Base-by-base conservation (phyloP, 1,140 invertebrate genomes). In the Brachionus paranguensis region DNA sequence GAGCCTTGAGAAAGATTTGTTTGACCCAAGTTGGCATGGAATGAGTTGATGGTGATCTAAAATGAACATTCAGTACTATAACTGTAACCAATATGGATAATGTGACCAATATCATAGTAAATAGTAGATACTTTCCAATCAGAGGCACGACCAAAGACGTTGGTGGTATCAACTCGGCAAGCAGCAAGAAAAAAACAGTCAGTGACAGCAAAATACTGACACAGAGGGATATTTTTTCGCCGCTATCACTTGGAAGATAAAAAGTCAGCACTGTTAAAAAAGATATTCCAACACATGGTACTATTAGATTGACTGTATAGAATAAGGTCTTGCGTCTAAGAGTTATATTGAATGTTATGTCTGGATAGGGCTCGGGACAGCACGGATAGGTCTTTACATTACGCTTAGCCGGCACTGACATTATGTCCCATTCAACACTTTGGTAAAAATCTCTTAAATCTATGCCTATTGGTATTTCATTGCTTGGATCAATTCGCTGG, bases 31-130 rank as follows among this genome's bases (percentile, higher is more conserved):
- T 94, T 14, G 84, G 74, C 84, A 84, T 84, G 8, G 24, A 55
- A 87, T 94, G 93, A 8, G 93, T 94, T 45, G 92, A 90, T 1
- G 97, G 97, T 17, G 96, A 96, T 87, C 97, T 92, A 91, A 99
- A 99, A 88, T 99, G 99, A 94, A 96, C 96, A 89, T 99, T 99
- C 87, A 99, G 99, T 86, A 99, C 98, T 87, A 99, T 93, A 27
- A 99, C 97, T 0, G 98, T 99, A 6, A 98, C 95, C 83, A 99
- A 91, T 90, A 99, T 99, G 91, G 96, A 97, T 85, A 99, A 94
- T 29, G 98, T 99, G 90, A 99, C 99, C 95, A 99, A 98, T 84
- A 99, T 97, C 90, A 99, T 99, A 27, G 97, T 99, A 90, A 99
- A 98, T 2, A 99, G 92, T 68, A 99, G 92, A 91, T 99, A 99